A percentile compares a stretch with the other conserved stretches of the same genome.
Conservation (phyloP, 2,888 invertebrate genomes). For the Drosophila greeni region DNA sequence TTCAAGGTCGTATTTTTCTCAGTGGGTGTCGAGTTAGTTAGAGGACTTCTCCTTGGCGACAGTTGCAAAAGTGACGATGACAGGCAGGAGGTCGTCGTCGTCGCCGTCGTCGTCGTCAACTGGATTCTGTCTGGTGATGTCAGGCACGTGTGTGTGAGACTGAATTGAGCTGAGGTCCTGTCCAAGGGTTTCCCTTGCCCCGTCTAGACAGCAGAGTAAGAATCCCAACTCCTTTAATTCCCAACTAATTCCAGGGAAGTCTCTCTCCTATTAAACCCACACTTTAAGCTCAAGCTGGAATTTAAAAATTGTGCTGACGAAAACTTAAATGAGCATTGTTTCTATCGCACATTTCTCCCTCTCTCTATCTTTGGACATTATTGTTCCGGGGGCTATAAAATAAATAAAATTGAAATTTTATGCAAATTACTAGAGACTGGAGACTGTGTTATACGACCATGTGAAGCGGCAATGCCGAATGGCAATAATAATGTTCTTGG, state of each 20-base stretch:
- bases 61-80: constrained; percentile 46
- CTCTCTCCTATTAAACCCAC: constrained; percentile 4
- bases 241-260: neutral
- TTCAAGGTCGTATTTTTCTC: constrained; percentile 5
- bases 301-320: constrained; percentile 50
- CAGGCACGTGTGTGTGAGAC: constrained; percentile 47
- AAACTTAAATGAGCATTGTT: constrained; percentile 49
- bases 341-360: constrained; percentile 23
- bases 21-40: constrained; percentile 37
- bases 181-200: constrained; percentile 26
- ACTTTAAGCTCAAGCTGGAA: constrained; percentile 37
- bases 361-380: constrained; percentile 17
- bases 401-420: constrained; percentile 72
- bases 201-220: constrained; percentile 53
- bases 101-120: constrained; percentile 5
- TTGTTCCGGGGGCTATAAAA: constrained; percentile 58
- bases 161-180: constrained; percentile 23
- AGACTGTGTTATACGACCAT: constrained; percentile 30
- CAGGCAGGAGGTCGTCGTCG: constrained; percentile 17
- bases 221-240: constrained; percentile 30
- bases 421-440: constrained; percentile 54
- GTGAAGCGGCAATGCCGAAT: constrained; percentile 33
- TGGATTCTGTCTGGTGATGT: constrained; percentile 39
- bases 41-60: constrained; percentile 47
- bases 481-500: constrained; percentile 25